These are phyloP conservation scores for Tachina grossa DNA, from an alignment of 2,888 invertebrate species.

Conservation along the genomic window DNA sequence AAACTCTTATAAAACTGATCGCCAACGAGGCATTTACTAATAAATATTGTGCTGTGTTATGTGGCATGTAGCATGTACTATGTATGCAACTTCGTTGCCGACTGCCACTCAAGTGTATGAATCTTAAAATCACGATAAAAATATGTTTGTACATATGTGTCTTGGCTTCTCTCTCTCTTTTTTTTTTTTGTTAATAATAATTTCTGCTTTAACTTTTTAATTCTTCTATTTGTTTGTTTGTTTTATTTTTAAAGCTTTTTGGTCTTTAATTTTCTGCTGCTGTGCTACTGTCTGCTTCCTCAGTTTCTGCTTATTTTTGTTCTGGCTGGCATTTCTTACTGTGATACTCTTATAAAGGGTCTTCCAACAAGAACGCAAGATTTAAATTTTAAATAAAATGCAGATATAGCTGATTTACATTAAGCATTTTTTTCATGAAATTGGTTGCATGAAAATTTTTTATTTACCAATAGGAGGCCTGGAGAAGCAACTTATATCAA, in stretches of 20 bases:
- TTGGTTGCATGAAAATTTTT: too few relatives aligned
- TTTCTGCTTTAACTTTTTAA: conserved; percentile 37
- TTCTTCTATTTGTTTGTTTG: neutral
- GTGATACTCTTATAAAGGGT: conserved; percentile 47
- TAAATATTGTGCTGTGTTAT: conserved; percentile 33
- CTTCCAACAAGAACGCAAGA: too few relatives aligned
- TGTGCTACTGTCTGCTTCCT: conserved; percentile 17
- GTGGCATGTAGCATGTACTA: neutral
- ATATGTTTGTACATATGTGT: neutral
- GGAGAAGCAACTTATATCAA: too few relatives aligned
- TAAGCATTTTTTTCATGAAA: too few relatives aligned
- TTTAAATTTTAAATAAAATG: too few relatives aligned
- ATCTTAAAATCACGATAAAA: conserved; percentile 62
- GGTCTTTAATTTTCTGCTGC: conserved; percentile 7
- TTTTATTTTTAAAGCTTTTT: conserved; percentile 19
- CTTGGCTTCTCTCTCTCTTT: conserved; percentile 22
- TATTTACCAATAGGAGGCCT: too few relatives aligned
- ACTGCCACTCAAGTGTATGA: conserved; percentile 60
- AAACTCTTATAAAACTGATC: conserved; percentile 40
- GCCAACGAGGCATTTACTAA: conserved; percentile 50
- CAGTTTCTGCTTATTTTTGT: neutral
- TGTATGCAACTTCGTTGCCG: neutral
- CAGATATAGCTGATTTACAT: too few relatives aligned
- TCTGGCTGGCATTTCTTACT: conserved; percentile 42
- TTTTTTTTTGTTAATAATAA: conserved; percentile 29